These are phyloP conservation scores for Ormyrus pomaceus DNA, from an alignment of 2,888 invertebrate genomes.

Conservation along the genomic window DNA sequence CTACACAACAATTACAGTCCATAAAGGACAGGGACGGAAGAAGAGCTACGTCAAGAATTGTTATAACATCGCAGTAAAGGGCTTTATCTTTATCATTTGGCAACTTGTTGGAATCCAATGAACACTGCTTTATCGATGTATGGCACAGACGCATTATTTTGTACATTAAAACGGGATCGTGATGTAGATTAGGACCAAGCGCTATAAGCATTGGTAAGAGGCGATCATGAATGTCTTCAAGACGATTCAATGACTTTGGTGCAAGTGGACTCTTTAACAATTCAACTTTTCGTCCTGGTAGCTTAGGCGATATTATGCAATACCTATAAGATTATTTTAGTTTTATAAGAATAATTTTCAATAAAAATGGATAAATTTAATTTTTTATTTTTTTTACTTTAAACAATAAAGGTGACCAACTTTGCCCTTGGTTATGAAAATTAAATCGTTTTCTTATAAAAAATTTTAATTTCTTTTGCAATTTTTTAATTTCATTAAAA, in stretches of 20 bases:
- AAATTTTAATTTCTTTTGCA: too few relatives aligned
- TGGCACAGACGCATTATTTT: constrained; percentile 83
- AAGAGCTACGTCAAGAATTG: constrained; percentile 90
- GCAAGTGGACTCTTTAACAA: constrained; percentile 79
- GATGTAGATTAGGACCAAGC: constrained; percentile 91
- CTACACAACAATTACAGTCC: constrained; percentile 96
- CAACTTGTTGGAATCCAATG: constrained; percentile 69
- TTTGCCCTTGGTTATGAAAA: too few relatives aligned
- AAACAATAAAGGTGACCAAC: neutral
- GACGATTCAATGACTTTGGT: constrained; percentile 82
- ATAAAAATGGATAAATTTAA: too few relatives aligned
- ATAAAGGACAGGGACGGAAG: constrained; percentile 93
- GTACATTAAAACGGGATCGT: constrained; percentile 92
- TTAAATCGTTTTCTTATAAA: too few relatives aligned
- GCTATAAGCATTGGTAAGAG: constrained; percentile 91
- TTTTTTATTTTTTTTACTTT: neutral
- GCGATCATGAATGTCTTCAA: constrained; percentile 84
- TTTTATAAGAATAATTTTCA: neutral
- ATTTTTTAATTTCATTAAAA: constrained; percentile 15
- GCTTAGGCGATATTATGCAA: constrained; percentile 84
- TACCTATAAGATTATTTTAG: constrained; percentile 76
- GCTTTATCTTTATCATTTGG: constrained; percentile 71
- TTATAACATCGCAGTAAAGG: constrained; percentile 89
- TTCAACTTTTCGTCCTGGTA: constrained; percentile 78
- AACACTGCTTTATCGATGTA: constrained; percentile 69